A percentile compares a stretch with the other conserved stretches of the same genome.
phyloP scores from a whole-genome alignment of 2,888 invertebrate species.

The Rhyacophila evoluta region DNA sequence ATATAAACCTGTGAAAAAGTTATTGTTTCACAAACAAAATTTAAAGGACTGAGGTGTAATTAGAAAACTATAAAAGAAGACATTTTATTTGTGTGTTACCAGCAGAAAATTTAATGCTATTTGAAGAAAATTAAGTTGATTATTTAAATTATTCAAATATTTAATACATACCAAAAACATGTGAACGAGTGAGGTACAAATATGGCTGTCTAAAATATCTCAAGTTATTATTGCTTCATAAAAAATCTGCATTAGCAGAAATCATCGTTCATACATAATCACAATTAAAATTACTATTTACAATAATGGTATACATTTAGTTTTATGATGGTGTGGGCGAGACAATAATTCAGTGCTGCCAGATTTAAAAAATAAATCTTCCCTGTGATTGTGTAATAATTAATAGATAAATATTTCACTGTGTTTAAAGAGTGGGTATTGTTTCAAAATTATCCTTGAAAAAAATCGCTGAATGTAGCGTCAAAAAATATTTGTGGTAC shows the following conservation, averaged over 20 bases:
- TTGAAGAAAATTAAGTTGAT: too few relatives aligned
- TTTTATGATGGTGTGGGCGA: background rate
- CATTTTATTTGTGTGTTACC: too few relatives aligned
- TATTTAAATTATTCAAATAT: background rate
- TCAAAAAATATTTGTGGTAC: background rate
- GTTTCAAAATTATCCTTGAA: background rate
- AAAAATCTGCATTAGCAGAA: constrained; percentile 25
- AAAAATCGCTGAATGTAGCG: background rate
- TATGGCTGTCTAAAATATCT: constrained; percentile 33
- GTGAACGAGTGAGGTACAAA: constrained; percentile 36
- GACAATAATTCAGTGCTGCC: background rate
- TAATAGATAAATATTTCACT: too few relatives aligned
- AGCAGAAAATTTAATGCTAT: too few relatives aligned
- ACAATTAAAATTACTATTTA: constrained; percentile 46
- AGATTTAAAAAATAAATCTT: background rate
- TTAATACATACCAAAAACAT: constrained; percentile 4
- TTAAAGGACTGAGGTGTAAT: too few relatives aligned
- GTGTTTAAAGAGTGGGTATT: too few relatives aligned
- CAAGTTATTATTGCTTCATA: constrained; percentile 30
- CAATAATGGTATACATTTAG: constrained; percentile 53
- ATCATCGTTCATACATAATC: constrained; percentile 19
- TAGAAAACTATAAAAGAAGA: too few relatives aligned
- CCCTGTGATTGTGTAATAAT: too few relatives aligned
- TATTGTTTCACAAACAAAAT: too few relatives aligned
- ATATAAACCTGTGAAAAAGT: too few relatives aligned